phyloP scores from a whole-genome alignment of 2,888 invertebrate species.

The Tetramorium bicarinatum region DNA sequence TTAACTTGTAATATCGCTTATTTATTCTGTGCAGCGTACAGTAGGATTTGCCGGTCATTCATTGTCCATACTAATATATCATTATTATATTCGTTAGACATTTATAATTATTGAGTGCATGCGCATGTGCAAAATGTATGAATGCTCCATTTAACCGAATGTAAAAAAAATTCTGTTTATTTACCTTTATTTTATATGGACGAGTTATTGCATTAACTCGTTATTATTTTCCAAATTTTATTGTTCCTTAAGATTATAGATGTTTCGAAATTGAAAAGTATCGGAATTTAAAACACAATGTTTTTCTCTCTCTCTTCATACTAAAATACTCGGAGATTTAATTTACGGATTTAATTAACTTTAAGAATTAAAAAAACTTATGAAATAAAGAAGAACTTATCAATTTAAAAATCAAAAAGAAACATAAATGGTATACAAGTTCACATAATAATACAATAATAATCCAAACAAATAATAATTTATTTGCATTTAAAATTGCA shows the following conservation, averaged over 20 bases:
- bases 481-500: not conserved
- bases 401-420: not conserved
- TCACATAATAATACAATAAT: not conserved
- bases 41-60: slow-evolving; percentile 31
- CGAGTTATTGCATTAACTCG: not conserved
- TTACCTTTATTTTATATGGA: slow-evolving; percentile 1
- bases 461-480: not conserved
- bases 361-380: not conserved
- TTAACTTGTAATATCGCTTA: slow-evolving; percentile 68
- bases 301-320: not conserved
- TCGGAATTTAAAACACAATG: not conserved
- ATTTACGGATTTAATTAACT: slow-evolving; percentile 1
- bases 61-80: not conserved
- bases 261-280: not conserved
- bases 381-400: not conserved
- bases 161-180: not conserved
- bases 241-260: not conserved
- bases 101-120: not conserved
- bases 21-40: slow-evolving; percentile 38
- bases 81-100: slow-evolving; percentile 33
- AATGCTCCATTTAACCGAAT: not conserved
- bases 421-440: not conserved
- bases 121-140: not conserved
- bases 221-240: not conserved
- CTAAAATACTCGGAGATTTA: not conserved